Evolutionary conservation across 1,140 invertebrate species (phyloP), one percentile per base, ranked within the genome.

Genomic region (Drosophila mojavensis): DNA sequence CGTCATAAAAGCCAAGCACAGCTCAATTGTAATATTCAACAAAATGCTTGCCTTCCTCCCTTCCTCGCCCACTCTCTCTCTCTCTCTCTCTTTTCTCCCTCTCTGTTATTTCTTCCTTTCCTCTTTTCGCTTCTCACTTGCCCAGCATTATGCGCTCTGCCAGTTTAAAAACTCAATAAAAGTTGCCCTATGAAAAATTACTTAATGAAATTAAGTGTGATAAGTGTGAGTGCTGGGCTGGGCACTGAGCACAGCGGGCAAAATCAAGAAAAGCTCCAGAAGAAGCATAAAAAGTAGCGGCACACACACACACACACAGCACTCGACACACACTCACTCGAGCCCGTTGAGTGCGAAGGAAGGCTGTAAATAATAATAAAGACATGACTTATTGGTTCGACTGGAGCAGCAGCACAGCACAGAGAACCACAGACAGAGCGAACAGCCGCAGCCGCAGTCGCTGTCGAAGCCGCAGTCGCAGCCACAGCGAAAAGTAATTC

Each of bases 191-290:
- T 88, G 78, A 88, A 89, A 84, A 77, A 89, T 88, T 84, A 81
- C 84, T 84, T 88, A 88, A 88, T 88, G 84, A 88, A 88, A 88
- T 88, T 88, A 88, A 84, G 80, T 89, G 84, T 73, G 70, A 88
- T 83, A 89, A 78, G 77, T 84, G 45, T 64, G 63, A 74, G 62
- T 51, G 54, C 48, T 39, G 20, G 20, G 20, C 20, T 24, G 6
- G 17, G 24, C 28, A 33, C 33, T 33, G 47, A 36, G 30, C 24
- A 41, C 33, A 58, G 15, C 53, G 39, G 13, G 28, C 7, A 28
- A 62, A 39, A 26, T 26, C 48, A 50, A 20, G 11, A 41, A 65
- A 58, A 17, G 5, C 7, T 6, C 26, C 30, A 30, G 28, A 30
- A 30, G 28, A 36, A 51, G 13, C 17, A 30, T 26, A 41, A 51